Evolutionary conservation across 2,888 invertebrate genomes (phyloP).

Genomic region (Xanthia togata): DNA sequence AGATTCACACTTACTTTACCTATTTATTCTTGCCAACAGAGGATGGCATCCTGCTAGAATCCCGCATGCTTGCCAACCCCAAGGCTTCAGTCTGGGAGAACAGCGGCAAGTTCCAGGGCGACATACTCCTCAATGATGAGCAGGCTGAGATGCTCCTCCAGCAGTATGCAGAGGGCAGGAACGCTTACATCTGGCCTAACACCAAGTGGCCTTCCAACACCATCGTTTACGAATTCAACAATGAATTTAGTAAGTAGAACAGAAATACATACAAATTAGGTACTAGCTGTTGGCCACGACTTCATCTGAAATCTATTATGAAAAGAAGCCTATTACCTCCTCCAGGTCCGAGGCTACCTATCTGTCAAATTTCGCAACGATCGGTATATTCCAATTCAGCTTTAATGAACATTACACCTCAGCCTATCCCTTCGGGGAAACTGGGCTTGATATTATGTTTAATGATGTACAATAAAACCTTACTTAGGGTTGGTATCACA

Average conservation of each 20-base stretch:
- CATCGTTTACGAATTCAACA: conserved; percentile 73
- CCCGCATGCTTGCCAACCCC: conserved; percentile 63
- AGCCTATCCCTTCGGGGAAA: no score
- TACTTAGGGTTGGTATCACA: not conserved
- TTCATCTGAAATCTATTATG: not conserved
- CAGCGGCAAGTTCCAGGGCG: conserved; percentile 80
- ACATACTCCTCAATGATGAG: conserved; percentile 76
- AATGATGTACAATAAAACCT: not conserved
- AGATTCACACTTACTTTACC: not conserved
- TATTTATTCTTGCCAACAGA: conserved; percentile 45
- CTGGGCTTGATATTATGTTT: no score
- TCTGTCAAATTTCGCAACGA: not conserved
- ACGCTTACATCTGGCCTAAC: conserved; percentile 73
- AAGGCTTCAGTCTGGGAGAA: conserved; percentile 72
- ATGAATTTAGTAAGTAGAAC: conserved; percentile 66
- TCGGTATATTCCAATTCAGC: not conserved
- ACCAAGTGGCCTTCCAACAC: conserved; percentile 73
- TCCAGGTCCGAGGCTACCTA: not conserved
- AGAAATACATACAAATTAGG: not conserved
- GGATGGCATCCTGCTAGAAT: conserved; percentile 64
- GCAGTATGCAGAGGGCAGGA: conserved; percentile 70
- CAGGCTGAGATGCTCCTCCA: conserved; percentile 71
- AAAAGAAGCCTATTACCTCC: not conserved
- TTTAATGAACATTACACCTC: not conserved
- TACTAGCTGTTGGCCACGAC: not conserved